Conservation (phyloP, 2,113 vertebrate genomes). For the Agelaius tricolor region DNA sequence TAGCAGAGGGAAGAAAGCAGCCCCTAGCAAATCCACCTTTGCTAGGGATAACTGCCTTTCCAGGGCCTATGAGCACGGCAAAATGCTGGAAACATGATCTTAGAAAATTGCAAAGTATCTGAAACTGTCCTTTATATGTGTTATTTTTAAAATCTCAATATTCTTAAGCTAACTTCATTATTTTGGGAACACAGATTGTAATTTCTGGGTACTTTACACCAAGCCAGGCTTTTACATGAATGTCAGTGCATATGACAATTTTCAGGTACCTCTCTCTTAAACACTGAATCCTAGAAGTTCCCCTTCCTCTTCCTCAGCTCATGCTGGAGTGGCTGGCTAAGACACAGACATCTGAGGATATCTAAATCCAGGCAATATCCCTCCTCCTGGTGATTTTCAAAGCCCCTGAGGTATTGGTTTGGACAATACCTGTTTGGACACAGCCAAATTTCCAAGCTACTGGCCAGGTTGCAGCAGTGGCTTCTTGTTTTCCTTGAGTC, state of each 20-base stretch:
- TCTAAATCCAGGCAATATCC: background rate
- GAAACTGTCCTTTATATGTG: background rate
- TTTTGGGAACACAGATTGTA: background rate
- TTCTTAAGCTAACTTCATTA: background rate
- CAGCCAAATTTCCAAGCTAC: background rate
- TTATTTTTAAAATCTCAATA: background rate
- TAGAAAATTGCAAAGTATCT: background rate
- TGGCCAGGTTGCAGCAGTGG: rapidly evolving
- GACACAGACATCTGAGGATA: background rate
- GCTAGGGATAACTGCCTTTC: background rate
- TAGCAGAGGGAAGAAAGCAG: rapidly evolving
- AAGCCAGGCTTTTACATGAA: background rate
- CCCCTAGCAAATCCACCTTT: background rate
- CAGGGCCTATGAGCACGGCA: background rate
- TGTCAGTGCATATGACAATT: background rate
- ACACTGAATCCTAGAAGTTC: background rate
- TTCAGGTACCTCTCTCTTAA: background rate
- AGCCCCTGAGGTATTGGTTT: background rate
- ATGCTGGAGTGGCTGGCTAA: background rate
- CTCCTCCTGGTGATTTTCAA: background rate
- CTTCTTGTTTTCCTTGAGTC: background rate
- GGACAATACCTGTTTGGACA: background rate
- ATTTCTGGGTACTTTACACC: background rate
- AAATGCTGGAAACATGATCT: background rate
- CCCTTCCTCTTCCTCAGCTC: background rate